Conservation (phyloP, 2,797 vertebrate species). For the Oceanodroma leucorhoa region DNA sequence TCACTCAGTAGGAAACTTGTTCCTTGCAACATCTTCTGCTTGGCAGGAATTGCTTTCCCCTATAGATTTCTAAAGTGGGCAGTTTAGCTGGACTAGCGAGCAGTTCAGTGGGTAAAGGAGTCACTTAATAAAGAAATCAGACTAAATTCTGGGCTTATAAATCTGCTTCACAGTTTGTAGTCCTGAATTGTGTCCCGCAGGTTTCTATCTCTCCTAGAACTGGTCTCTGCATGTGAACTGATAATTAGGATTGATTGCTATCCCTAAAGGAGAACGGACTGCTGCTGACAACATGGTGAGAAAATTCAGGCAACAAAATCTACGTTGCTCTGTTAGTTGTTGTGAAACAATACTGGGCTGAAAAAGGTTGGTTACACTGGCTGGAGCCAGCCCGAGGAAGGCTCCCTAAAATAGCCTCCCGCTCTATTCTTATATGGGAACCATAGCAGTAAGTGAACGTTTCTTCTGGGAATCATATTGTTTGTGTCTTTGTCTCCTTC, state of each 20-base stretch:
- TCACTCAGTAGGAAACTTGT: neutral
- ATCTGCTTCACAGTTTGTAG: neutral
- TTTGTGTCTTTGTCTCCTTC: conserved; percentile 26
- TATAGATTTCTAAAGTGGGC: neutral
- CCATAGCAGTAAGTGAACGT: neutral
- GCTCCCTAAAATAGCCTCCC: conserved; percentile 36
- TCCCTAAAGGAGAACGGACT: neutral
- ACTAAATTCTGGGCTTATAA: neutral
- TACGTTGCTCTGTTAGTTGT: neutral
- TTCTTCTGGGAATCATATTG: neutral
- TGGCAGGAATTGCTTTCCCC: neutral
- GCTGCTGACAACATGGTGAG: neutral
- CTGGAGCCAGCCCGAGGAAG: neutral
- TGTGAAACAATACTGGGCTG: neutral
- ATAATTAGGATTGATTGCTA: neutral
- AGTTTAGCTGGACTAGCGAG: neutral
- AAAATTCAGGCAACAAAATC: neutral
- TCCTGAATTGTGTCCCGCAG: neutral
- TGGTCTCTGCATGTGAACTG: neutral
- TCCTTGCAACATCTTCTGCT: neutral
- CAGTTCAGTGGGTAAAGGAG: neutral
- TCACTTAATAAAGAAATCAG: neutral
- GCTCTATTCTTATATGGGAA: conserved; percentile 48
- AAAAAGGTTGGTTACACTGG: neutral
- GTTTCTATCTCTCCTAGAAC: neutral